Percentiles rank a stretch among this genome's conserved stretches.
These are phyloP conservation scores for Cantharis nigra DNA, from an alignment of 2,888 invertebrate species.

Conservation along the genomic window DNA sequence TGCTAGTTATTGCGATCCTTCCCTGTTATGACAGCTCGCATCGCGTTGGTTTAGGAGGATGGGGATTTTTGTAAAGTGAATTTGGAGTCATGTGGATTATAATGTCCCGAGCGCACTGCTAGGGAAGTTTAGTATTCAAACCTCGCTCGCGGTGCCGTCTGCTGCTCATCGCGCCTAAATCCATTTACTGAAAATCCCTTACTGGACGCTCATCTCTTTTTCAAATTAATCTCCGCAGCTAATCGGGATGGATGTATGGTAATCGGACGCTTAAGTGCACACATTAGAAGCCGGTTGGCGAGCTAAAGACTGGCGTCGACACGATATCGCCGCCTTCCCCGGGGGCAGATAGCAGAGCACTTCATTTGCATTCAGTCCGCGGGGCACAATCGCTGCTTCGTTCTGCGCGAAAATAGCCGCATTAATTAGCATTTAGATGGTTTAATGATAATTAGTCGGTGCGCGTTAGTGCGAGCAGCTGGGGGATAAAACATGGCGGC, in stretches of 20 bases:
- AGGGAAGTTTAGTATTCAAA: slow-evolving; percentile 47
- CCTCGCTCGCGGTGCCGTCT: slow-evolving; percentile 48
- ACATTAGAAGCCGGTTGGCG: slow-evolving; percentile 28
- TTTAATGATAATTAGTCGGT: slow-evolving; percentile 60
- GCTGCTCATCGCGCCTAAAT: slow-evolving; percentile 48
- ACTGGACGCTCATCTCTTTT: slow-evolving; percentile 32
- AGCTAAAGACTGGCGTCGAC: slow-evolving; percentile 31
- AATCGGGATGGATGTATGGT: slow-evolving; percentile 30
- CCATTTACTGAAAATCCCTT: slow-evolving; percentile 33
- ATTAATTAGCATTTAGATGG: slow-evolving; percentile 63
- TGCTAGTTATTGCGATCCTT: slow-evolving; percentile 44
- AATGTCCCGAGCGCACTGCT: slow-evolving; percentile 39
- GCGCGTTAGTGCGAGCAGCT: slow-evolving; percentile 51
- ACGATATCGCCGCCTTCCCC: slow-evolving; percentile 30
- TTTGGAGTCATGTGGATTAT: slow-evolving; percentile 39
- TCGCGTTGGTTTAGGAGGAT: slow-evolving; percentile 38
- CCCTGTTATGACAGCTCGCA: slow-evolving; percentile 33
- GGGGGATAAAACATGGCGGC: slow-evolving; percentile 52
- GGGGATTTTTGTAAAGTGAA: slow-evolving; percentile 39
- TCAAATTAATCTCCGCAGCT: slow-evolving; percentile 30
- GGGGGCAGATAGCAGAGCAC: slow-evolving; percentile 38
- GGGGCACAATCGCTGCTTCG: slow-evolving; percentile 52
- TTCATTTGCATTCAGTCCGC: slow-evolving; percentile 57
- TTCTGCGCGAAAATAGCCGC: slow-evolving; percentile 57
- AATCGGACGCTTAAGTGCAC: slow-evolving; percentile 24